Evolutionary conservation across 1,140 invertebrate species (phyloP).

Genomic region (roundworm (Caenorhabditis elegans)): DNA sequence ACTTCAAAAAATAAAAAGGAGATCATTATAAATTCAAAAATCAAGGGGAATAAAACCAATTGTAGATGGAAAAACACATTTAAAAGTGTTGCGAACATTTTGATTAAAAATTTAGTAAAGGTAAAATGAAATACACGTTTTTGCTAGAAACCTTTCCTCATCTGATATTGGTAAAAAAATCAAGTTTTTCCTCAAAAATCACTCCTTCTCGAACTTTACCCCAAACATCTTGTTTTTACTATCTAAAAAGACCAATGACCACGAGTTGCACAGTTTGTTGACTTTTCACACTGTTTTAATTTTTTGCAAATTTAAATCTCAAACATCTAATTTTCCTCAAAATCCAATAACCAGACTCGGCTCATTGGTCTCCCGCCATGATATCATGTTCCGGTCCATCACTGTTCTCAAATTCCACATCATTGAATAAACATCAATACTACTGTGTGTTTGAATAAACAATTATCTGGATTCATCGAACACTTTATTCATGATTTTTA

Average conservation of each 20-base stretch:
- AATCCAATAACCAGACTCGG: background rate
- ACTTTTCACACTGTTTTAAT: background rate
- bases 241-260: background rate
- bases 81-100: too few species aligned
- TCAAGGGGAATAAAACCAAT: too few species aligned
- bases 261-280: background rate
- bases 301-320: background rate
- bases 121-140: too few species aligned
- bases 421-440: conserved; percentile 4
- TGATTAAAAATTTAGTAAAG: too few species aligned
- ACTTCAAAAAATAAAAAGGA: too few species aligned
- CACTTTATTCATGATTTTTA: background rate
- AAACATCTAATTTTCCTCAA: background rate
- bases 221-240: too few species aligned
- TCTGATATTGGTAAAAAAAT: too few species aligned
- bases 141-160: too few species aligned
- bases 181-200: too few species aligned
- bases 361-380: background rate
- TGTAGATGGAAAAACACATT: too few species aligned
- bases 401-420: background rate
- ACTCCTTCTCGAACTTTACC: too few species aligned
- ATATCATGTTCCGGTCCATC: conserved; percentile 23
- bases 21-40: too few species aligned
- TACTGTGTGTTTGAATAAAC: conserved; percentile 18
- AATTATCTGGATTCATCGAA: background rate